Percentiles rank a stretch among this genome's conserved stretches.
Conservation (phyloP, 2,113 vertebrate species). For the Marcusenius ussheri region DNA sequence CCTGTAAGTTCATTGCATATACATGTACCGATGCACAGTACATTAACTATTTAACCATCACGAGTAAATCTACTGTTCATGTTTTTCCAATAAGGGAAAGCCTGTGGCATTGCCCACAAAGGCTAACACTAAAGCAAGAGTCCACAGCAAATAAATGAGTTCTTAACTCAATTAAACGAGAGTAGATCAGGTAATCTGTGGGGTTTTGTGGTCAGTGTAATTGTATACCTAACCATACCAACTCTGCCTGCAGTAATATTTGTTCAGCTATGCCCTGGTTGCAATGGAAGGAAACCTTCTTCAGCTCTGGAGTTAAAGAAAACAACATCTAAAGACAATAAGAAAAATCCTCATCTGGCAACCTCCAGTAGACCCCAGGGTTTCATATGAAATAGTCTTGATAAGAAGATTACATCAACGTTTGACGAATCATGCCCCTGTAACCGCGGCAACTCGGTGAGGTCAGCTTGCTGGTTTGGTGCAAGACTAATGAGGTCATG, state of each 20-base stretch:
- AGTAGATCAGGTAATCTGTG: conserved; percentile 10
- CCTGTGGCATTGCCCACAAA: background rate
- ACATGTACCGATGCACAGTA: background rate
- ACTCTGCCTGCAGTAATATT: conserved; percentile 1
- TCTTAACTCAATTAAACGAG: background rate
- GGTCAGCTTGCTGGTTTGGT: background rate
- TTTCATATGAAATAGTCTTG: background rate
- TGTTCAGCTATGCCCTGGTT: background rate
- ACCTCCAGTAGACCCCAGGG: background rate
- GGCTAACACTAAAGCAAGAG: conserved; percentile 1
- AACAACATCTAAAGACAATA: background rate
- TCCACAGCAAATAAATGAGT: background rate
- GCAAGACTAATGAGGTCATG: conserved; percentile 18
- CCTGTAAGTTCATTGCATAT: background rate
- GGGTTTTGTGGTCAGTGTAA: conserved; percentile 8
- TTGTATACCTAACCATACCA: conserved; percentile 3
- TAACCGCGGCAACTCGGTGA: background rate
- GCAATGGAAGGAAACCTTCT: background rate
- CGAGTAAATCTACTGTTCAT: background rate
- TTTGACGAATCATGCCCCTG: background rate
- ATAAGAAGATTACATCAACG: background rate
- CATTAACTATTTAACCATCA: background rate
- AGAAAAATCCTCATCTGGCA: background rate
- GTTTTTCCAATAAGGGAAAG: background rate
- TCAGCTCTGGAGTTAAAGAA: background rate